phyloP scores from a whole-genome alignment of 2,113 vertebrate genomes.

The Psittacara wagleri region DNA sequence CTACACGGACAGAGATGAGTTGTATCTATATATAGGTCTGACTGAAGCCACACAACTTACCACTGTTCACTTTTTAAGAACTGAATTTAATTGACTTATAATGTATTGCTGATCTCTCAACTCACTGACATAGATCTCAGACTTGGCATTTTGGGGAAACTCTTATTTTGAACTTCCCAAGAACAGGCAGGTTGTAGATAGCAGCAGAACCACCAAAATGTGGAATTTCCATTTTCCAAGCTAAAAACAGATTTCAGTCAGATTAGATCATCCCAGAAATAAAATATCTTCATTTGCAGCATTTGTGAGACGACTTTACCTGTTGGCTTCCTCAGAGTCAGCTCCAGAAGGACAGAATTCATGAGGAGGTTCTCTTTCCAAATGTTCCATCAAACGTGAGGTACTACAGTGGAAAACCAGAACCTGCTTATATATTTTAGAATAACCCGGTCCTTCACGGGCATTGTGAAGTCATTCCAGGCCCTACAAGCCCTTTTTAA shows the following conservation, averaged over 20 bases:
- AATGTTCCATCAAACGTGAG: conserved; percentile 69
- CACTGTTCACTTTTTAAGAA: not conserved
- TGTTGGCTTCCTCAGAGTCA: conserved; percentile 69
- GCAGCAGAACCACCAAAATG: conserved; percentile 27
- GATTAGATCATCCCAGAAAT: conserved; percentile 43
- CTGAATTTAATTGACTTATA: not conserved
- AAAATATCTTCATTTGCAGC: conserved; percentile 68
- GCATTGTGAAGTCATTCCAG: conserved; percentile 71
- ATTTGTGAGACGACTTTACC: conserved; percentile 75
- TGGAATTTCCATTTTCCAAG: conserved; percentile 38
- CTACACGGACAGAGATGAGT: not conserved
- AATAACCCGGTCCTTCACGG: conserved; percentile 60
- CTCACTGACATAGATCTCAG: not conserved
- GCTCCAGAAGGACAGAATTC: conserved; percentile 68
- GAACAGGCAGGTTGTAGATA: conserved; percentile 26
- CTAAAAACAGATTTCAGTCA: conserved; percentile 68
- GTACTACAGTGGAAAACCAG: conserved; percentile 74
- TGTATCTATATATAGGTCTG: not conserved
- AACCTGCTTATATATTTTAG: conserved; percentile 72
- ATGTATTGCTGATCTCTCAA: not conserved
- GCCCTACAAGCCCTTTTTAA: conserved; percentile 65
- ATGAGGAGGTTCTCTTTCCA: conserved; percentile 74
- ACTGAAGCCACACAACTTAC: conserved; percentile 33
- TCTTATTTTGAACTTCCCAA: not conserved
- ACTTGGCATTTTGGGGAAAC: not conserved